A percentile compares a stretch with the other conserved stretches of the same genome.
phyloP scores from a whole-genome alignment of 2,888 invertebrate genomes.

The Pseudococcus viburni region DNA sequence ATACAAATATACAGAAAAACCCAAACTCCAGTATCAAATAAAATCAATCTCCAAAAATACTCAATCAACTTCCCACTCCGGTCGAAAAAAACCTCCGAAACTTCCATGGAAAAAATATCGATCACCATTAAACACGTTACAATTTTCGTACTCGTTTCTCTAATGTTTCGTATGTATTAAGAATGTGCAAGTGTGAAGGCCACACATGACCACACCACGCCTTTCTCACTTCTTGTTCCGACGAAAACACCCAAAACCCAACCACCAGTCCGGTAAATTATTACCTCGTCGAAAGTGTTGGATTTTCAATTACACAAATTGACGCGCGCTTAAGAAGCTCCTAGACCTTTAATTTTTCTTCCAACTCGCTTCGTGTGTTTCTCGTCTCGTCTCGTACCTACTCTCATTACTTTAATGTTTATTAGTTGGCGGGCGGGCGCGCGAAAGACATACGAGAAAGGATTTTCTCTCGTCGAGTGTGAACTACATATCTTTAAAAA shows the following conservation, averaged over 20 bases:
- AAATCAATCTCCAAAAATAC: too few relatives aligned
- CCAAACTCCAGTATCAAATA: too few relatives aligned
- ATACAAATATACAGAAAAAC: too few relatives aligned
- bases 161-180: not conserved
- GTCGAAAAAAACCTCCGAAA: not conserved
- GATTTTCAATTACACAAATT: conserved; percentile 49
- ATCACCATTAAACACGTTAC: conserved; percentile 1
- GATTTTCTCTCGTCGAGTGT: not conserved
- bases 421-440: not conserved
- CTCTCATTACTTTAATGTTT: conserved; percentile 48
- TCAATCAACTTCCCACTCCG: not conserved
- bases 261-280: conserved; percentile 9
- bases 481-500: conserved; percentile 18
- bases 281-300: conserved; percentile 33
- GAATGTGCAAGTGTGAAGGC: conserved; percentile 14
- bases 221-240: not conserved
- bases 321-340: conserved; percentile 35
- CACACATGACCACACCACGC: not conserved
- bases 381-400: not conserved
- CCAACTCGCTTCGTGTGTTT: not conserved
- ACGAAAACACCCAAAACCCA: conserved; percentile 1
- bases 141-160: not conserved
- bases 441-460: not conserved
- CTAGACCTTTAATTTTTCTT: conserved; percentile 38
- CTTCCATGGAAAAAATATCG: not conserved